Conservation (phyloP, 2,113 vertebrate species). For the Phalacrocorax carbo region DNA sequence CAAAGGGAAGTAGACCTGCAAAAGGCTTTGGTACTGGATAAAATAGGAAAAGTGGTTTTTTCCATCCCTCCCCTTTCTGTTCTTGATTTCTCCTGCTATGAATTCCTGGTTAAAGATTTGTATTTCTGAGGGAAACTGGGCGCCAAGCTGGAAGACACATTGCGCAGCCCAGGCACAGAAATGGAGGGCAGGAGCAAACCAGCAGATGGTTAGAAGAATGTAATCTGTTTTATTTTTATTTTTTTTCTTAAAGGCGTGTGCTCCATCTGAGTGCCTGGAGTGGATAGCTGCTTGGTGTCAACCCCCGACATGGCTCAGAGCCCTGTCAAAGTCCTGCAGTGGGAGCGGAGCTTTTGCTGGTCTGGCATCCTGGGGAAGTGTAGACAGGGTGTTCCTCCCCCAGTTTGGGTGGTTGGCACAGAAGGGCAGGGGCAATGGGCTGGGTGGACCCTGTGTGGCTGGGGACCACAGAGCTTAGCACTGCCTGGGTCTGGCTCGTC, state of each 20-base stretch:
- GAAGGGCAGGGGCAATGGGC: not conserved
- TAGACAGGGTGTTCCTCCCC: not conserved
- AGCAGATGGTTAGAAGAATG: not conserved
- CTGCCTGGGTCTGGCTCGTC: not conserved
- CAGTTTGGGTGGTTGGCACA: not conserved
- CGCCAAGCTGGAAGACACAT: not conserved
- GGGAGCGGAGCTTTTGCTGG: not conserved
- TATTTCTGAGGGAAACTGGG: not conserved
- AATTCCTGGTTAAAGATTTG: conserved; percentile 9
- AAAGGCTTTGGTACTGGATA: not conserved
- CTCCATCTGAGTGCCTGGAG: not conserved
- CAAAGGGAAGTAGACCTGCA: conserved; percentile 46
- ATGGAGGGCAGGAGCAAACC: not conserved
- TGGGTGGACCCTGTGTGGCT: not conserved
- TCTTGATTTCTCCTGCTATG: not conserved
- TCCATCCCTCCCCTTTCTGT: not conserved
- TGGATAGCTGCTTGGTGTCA: not conserved
- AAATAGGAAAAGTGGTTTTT: not conserved
- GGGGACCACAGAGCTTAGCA: rapidly evolving
- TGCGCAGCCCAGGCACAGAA: not conserved
- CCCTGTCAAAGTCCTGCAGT: rapidly evolving
- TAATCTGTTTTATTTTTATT: not conserved
- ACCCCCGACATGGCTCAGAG: rapidly evolving
- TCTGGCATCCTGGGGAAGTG: rapidly evolving
- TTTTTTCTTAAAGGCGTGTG: not conserved